phyloP scores from a whole-genome alignment of 2,888 invertebrate species.

The Dilophus febrilis region DNA sequence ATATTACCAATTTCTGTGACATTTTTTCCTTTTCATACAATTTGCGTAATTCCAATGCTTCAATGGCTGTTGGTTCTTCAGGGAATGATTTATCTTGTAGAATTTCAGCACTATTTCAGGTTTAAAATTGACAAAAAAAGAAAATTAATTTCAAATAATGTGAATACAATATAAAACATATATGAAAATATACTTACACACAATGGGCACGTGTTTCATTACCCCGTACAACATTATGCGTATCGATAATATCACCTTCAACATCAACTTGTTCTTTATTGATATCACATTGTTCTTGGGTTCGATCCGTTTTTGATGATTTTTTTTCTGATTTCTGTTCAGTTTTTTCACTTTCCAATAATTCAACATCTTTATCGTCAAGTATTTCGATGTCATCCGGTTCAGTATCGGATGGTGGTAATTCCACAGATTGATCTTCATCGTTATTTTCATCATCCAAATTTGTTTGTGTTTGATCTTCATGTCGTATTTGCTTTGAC shows the following conservation, averaged over 20 bases:
- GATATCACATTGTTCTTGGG: conserved; percentile 33
- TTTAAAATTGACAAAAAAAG: background rate
- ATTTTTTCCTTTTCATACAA: conserved; percentile 23
- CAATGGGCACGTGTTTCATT: conserved; percentile 65
- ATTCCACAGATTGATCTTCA: conserved; percentile 19
- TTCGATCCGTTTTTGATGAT: conserved; percentile 25
- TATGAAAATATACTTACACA: conserved; percentile 26
- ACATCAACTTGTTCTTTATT: conserved; percentile 41
- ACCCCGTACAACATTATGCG: conserved; percentile 47
- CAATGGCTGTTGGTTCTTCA: conserved; percentile 19
- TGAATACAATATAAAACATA: background rate
- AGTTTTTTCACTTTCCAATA: conserved; percentile 32
- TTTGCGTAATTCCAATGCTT: conserved; percentile 22
- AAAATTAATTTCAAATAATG: conserved; percentile 2
- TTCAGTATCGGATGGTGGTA: conserved; percentile 28
- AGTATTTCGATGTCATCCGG: background rate
- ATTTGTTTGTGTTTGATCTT: conserved; percentile 38
- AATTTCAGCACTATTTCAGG: conserved; percentile 19
- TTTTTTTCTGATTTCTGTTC: conserved; percentile 27
- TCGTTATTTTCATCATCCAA: conserved; percentile 37
- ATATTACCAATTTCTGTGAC: conserved; percentile 18
- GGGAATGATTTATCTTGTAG: conserved; percentile 17
- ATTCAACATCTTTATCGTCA: conserved; percentile 22
- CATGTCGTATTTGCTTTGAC: conserved; percentile 39
- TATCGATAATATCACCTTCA: conserved; percentile 57